Evolutionary conservation across 1,140 invertebrate species (phyloP).

Genomic region (Bombyx mori): DNA sequence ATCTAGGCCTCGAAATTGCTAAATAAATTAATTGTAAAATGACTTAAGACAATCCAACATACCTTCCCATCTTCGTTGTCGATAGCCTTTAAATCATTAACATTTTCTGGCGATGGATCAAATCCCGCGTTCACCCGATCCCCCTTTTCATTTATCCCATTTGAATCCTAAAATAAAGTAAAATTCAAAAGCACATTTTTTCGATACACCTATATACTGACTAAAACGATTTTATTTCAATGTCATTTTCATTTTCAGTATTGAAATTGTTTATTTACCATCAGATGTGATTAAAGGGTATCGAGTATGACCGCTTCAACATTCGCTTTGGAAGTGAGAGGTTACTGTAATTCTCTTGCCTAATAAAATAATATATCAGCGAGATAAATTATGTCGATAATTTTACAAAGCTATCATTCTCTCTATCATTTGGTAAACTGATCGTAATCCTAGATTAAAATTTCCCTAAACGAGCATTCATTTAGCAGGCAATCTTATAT

Average conservation of each 20-base stretch:
- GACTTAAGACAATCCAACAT: too few relatives aligned
- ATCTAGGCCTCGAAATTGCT: too few relatives aligned
- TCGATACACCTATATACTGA: neutral
- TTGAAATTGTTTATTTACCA: conserved; percentile 4
- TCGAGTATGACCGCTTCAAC: conserved; percentile 1
- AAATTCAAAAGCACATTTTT: too few relatives aligned
- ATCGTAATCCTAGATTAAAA: too few relatives aligned
- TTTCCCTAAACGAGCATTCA: too few relatives aligned
- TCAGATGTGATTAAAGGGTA: neutral
- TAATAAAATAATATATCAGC: conserved; percentile 12
- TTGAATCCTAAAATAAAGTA: conserved; percentile 11
- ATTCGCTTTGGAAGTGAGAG: conserved; percentile 7
- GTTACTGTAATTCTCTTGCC: conserved; percentile 4
- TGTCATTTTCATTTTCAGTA: neutral
- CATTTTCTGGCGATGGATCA: conserved; percentile 21
- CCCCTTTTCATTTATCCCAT: conserved; percentile 18
- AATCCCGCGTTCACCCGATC: conserved; percentile 22
- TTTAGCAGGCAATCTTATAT: too few relatives aligned
- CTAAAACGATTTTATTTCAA: conserved; percentile 7
- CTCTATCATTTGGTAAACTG: too few relatives aligned
- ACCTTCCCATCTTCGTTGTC: too few relatives aligned
- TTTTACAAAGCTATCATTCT: conserved; percentile 6
- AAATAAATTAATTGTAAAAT: too few relatives aligned
- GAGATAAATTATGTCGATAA: conserved; percentile 13
- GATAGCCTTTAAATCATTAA: neutral